Evolutionary conservation across 2,888 invertebrate genomes (phyloP).

Genomic region (Cephus runcator): DNA sequence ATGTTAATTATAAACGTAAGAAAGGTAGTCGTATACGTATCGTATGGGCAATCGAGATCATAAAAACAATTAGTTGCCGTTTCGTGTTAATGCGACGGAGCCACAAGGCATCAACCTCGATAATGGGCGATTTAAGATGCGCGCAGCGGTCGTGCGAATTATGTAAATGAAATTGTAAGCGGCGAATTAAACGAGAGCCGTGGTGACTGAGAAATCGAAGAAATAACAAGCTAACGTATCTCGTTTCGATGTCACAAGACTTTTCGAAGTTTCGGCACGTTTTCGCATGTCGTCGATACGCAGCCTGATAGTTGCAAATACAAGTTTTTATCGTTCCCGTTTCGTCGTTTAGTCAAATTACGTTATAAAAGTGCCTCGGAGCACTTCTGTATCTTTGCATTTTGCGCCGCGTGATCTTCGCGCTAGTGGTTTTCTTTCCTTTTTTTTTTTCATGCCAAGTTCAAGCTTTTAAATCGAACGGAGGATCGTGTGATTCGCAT

Average conservation of each 20-base stretch:
- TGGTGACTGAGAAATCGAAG: background rate
- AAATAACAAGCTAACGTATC: background rate
- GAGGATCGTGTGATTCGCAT: background rate
- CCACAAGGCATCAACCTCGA: background rate
- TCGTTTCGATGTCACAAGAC: background rate
- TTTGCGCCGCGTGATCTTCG: background rate
- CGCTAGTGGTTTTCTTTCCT: background rate
- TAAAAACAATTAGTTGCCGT: background rate
- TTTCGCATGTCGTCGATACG: background rate
- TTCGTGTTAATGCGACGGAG: background rate
- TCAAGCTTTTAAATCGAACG: background rate
- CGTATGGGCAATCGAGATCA: background rate
- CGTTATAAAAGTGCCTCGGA: background rate
- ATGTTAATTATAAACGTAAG: background rate
- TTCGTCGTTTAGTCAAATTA: background rate
- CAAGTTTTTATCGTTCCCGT: background rate
- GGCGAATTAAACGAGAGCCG: background rate
- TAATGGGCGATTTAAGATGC: background rate
- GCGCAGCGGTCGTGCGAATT: background rate
- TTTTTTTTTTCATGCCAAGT: background rate
- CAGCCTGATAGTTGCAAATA: background rate
- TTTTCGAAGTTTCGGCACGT: background rate
- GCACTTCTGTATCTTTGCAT: background rate
- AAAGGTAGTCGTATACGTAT: background rate
- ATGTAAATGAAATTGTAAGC: background rate